Conservation (phyloP, 2,888 invertebrate species). For the Stenchaetothrips biformis region DNA sequence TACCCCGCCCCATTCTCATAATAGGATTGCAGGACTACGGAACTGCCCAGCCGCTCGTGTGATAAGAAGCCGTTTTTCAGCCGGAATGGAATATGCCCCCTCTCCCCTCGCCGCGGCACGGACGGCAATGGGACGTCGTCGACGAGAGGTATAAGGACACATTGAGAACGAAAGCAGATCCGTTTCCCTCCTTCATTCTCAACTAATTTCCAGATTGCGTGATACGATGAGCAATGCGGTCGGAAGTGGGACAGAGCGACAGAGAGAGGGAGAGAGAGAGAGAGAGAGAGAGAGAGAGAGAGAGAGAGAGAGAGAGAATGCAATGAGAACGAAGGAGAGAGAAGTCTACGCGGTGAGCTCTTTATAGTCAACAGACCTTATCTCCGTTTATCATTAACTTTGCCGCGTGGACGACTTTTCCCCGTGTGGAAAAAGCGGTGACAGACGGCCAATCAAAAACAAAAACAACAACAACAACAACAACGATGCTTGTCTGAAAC, state of each 20-base stretch:
- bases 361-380: too few species aligned
- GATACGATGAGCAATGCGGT: neutral
- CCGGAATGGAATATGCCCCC: constrained; percentile 6
- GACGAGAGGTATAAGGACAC: neutral
- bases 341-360: neutral
- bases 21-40: neutral
- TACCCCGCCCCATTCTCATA: neutral
- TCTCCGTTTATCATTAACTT: too few species aligned
- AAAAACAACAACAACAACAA: too few species aligned
- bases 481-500: too few species aligned
- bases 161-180: neutral
- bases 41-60: neutral
- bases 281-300: neutral
- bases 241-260: neutral
- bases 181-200: neutral
- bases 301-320: neutral
- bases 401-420: too few species aligned
- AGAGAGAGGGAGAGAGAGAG: neutral
- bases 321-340: neutral
- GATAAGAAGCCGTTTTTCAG: constrained; percentile 9
- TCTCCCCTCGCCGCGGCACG: neutral
- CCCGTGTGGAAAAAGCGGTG: too few species aligned
- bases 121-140: neutral
- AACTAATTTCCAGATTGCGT: neutral
- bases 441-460: too few species aligned